Conservation (phyloP, 2,797 vertebrate genomes). For the Euthynnus affinis region DNA sequence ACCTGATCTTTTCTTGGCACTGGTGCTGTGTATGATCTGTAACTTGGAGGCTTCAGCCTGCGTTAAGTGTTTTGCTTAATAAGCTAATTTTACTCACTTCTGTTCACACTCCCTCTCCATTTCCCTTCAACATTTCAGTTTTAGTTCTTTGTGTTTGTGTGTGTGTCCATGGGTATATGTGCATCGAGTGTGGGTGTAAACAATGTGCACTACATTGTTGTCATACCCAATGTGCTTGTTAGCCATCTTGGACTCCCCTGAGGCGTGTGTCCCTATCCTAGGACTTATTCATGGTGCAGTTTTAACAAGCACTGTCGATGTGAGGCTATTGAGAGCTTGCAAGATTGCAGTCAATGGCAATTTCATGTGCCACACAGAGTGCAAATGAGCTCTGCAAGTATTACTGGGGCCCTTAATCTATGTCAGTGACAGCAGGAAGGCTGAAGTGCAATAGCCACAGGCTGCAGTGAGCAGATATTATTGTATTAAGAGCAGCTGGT, state of each 20-base stretch:
- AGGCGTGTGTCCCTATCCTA: conserved; percentile 72
- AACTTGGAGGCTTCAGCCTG: conserved; percentile 55
- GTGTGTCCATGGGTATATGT: conserved; percentile 52
- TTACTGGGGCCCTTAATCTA: conserved; percentile 75
- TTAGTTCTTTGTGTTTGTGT: conserved; percentile 40
- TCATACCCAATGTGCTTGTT: conserved; percentile 84
- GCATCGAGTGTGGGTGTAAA: conserved; percentile 72
- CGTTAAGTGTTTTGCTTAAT: conserved; percentile 64
- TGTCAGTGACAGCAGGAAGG: conserved; percentile 72
- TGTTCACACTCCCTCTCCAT: conserved; percentile 31
- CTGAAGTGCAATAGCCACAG: conserved; percentile 62
- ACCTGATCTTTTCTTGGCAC: conserved; percentile 68
- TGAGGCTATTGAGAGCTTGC: conserved; percentile 78
- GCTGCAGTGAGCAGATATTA: conserved; percentile 67
- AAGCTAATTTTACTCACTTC: conserved; percentile 63
- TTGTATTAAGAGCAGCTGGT: conserved; percentile 51
- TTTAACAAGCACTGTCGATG: conserved; percentile 84
- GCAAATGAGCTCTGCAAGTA: conserved; percentile 84
- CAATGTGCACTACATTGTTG: conserved; percentile 77
- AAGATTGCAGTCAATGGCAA: conserved; percentile 83
- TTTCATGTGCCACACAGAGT: conserved; percentile 81
- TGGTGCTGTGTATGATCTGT: conserved; percentile 50
- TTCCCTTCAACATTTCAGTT: conserved; percentile 41
- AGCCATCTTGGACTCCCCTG: conserved; percentile 76
- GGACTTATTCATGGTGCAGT: conserved; percentile 79